phyloP scores from a whole-genome alignment of 2,888 invertebrate species.

The Abscondita cerata region DNA sequence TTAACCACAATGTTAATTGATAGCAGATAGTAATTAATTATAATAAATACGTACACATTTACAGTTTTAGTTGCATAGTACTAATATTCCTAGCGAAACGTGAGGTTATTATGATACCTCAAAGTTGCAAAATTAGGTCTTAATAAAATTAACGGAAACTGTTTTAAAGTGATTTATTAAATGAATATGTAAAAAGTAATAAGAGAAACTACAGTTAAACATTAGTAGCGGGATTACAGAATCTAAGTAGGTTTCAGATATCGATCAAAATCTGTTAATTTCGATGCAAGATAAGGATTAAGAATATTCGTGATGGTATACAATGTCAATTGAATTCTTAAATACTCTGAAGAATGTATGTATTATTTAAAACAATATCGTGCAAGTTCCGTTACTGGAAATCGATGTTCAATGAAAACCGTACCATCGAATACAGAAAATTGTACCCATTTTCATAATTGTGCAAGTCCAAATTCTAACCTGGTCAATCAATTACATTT shows the following conservation, averaged over 20 bases:
- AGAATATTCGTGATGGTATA: not conserved
- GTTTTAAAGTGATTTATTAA: conserved; percentile 9
- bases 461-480: too few species aligned
- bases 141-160: conserved; percentile 7
- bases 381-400: too few species aligned
- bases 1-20: too few species aligned
- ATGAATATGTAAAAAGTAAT: conserved; percentile 13
- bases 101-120: conserved; percentile 6
- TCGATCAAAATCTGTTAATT: conserved; percentile 3
- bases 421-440: too few species aligned
- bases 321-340: conserved; percentile 1
- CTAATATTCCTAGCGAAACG: conserved; percentile 9
- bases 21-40: not conserved
- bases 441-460: too few species aligned
- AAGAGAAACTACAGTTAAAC: conserved; percentile 10
- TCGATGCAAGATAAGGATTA: conserved; percentile 5
- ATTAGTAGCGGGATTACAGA: conserved; percentile 4
- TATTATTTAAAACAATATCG: too few species aligned
- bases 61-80: conserved; percentile 7
- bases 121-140: conserved; percentile 9
- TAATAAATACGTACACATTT: not conserved
- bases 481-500: too few species aligned
- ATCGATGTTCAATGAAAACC: too few species aligned
- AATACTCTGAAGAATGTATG: too few species aligned
- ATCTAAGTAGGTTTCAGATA: conserved; percentile 1